Base-by-base conservation (phyloP, 2,888 invertebrate species). In the Ecliptopera silaceata region DNA sequence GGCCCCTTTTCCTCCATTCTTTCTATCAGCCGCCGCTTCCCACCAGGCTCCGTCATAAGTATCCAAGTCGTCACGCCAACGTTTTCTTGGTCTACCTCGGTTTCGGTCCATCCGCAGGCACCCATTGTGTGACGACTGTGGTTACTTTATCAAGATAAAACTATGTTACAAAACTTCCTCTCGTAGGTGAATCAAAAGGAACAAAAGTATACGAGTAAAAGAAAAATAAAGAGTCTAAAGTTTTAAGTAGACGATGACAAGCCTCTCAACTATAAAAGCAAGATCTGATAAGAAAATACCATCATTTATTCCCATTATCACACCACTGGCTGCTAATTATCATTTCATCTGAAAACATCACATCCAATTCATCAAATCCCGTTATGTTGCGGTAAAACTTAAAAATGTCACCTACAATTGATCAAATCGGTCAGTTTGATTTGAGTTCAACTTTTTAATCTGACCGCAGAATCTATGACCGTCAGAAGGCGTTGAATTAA, bases 401-500 rank as follows among this genome's bases (percentile, higher is more conserved):
- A 49, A 55, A 55, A 59, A 61, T 64, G 61, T 59, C 62, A 61
- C 62, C 50, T 41, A 18, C 49, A 53, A 50, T 55, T 41, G 57
- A 50, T 44, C 47, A 51, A 46, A 54, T 42, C 48, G 38, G 54
- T 66, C 66, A 55, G 44, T 39, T 63, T 31, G 41, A 68, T 65
- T 62, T 42, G 10, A 60, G 50, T 39, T 51, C 51, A 32, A 51
- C 56, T 49, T 50, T 54, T 60, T 56, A 57, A 65, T 63, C 59
- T 59, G 36, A 67, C 68, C 68, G 61, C 68, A 69, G 56, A 65
- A 62, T 58, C 59, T 63, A 42, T 13, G 41, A 48, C 10, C 18
- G 59, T 63, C 63, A 56, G 47, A 41, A 47, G 44, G 49, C 52
- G 51, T 61, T 53, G 52, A 58, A 41, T 45, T 53, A 52, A 67